Conservation (phyloP, 64 coral and sea anemone genomes). For the Stichodactyla helianthus region DNA sequence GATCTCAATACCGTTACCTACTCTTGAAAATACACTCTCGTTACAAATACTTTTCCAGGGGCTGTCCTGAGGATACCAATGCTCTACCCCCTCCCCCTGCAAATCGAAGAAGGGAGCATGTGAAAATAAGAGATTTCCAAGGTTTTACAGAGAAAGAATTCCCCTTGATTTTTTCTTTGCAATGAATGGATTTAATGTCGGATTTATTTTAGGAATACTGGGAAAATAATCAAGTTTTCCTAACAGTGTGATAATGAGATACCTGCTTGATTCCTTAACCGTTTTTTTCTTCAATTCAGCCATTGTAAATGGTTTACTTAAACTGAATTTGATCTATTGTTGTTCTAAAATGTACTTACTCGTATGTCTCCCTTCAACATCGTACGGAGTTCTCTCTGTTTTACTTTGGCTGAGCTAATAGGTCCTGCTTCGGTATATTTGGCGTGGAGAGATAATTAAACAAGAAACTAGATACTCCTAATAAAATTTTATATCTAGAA, state of each 20-base stretch:
- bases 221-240: not conserved
- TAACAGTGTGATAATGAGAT: not conserved
- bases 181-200: not conserved
- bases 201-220: not conserved
- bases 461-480: slow-evolving; percentile 15
- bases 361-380: not conserved
- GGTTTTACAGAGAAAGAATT: not conserved
- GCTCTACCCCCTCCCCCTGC: not conserved
- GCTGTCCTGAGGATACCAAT: not conserved
- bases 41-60: too few species aligned
- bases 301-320: not conserved
- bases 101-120: not conserved
- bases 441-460: slow-evolving; percentile 6
- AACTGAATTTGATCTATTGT: not conserved
- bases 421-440: slow-evolving; percentile 6
- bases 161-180: not conserved
- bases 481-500: slow-evolving; percentile 9
- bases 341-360: not conserved
- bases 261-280: not conserved
- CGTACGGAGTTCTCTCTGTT: not conserved
- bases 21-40: too few species aligned
- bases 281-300: not conserved
- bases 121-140: not conserved
- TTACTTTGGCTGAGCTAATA: not conserved
- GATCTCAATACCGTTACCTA: not conserved